These are phyloP conservation scores for Tapirus terrestris DNA, from an alignment of 2,113 vertebrate genomes.

Conservation along the genomic window DNA sequence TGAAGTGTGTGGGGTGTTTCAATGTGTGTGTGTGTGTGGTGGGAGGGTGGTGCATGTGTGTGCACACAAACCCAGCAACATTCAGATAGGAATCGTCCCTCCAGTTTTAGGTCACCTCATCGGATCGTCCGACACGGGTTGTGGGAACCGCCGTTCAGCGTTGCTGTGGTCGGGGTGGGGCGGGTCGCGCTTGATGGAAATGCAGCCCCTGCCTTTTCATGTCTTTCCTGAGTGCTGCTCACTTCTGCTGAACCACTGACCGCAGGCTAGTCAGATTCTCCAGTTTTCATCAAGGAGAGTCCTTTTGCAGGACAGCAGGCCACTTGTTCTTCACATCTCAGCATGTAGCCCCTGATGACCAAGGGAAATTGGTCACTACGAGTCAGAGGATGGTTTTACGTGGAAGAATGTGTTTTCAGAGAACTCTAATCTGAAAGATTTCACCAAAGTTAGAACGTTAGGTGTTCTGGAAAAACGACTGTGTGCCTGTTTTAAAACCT, in stretches of 20 bases:
- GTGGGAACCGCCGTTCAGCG: no score
- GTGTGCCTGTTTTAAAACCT: background rate
- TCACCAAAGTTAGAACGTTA: background rate
- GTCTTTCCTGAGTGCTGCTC: background rate
- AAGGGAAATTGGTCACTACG: accelerated
- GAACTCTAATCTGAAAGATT: background rate
- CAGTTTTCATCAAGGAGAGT: background rate
- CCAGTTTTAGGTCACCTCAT: background rate
- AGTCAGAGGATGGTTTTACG: background rate
- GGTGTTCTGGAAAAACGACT: background rate
- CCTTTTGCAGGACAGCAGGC: background rate
- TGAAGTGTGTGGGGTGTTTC: background rate
- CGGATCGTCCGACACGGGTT: background rate
- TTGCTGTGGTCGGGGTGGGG: background rate
- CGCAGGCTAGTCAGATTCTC: background rate
- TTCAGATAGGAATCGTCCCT: no score
- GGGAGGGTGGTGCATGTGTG: background rate
- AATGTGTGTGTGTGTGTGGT: background rate
- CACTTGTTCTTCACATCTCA: background rate
- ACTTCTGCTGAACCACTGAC: background rate
- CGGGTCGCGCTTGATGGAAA: background rate
- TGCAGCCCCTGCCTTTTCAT: background rate
- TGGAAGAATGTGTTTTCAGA: background rate
- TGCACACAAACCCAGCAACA: background rate
- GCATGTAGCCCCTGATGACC: background rate